phyloP scores from a whole-genome alignment of 2,113 vertebrate species.

The Martes martes region DNA sequence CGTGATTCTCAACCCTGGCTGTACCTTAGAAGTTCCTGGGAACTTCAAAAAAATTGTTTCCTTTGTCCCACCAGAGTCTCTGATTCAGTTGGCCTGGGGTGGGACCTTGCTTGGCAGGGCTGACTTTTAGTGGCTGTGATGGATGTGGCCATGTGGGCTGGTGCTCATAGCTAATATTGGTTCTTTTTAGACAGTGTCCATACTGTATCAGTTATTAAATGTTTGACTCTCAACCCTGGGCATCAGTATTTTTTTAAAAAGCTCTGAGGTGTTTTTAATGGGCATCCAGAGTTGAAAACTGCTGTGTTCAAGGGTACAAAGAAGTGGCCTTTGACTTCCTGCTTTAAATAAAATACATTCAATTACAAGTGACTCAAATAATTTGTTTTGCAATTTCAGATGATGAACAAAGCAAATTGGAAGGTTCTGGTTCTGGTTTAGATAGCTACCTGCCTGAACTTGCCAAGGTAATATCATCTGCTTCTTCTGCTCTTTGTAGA shows the following conservation, averaged over 20 bases:
- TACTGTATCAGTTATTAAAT: background rate
- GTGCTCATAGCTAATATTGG: background rate
- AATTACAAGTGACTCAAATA: background rate
- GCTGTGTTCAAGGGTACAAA: fast-evolving
- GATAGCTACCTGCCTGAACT: constrained; percentile 93
- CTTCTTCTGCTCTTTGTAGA: background rate
- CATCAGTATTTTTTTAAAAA: background rate
- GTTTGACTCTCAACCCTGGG: background rate
- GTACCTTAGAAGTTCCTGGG: background rate
- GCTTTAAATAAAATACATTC: background rate
- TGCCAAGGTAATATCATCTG: constrained; percentile 80
- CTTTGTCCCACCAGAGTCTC: background rate
- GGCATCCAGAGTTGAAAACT: background rate
- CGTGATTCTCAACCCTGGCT: background rate
- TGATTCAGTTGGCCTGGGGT: background rate
- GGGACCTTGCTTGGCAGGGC: background rate
- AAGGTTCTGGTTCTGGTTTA: constrained; percentile 91
- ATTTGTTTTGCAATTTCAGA: constrained; percentile 84
- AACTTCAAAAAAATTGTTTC: background rate
- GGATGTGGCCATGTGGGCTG: background rate
- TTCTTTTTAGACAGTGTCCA: too few relatives aligned
- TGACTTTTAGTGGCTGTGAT: background rate
- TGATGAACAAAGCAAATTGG: constrained; percentile 94
- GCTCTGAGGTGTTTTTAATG: background rate
- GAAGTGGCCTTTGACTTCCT: background rate